These are phyloP conservation scores for Colossoma macropomum DNA, from an alignment of 2,113 vertebrate species.

Conservation along the genomic window DNA sequence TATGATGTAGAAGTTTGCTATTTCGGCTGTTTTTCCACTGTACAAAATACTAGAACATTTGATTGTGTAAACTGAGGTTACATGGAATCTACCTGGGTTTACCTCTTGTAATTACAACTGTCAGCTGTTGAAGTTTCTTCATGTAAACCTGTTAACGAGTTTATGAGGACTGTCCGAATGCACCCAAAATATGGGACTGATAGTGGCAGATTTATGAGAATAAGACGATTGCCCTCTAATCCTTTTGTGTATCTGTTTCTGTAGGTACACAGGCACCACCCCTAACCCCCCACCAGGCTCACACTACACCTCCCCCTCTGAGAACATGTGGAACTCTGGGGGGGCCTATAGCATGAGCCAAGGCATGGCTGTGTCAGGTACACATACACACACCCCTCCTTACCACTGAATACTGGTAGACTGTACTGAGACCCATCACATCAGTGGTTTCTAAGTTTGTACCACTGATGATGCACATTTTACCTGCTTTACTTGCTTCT, in stretches of 20 bases:
- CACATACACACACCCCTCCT: constrained; percentile 54
- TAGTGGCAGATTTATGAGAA: background rate
- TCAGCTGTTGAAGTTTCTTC: too few relatives aligned
- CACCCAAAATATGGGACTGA: too few relatives aligned
- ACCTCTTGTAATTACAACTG: too few relatives aligned
- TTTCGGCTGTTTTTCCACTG: too few relatives aligned
- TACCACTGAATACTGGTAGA: background rate
- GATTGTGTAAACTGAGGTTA: too few relatives aligned
- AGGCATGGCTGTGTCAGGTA: constrained; percentile 88
- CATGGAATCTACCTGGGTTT: too few relatives aligned
- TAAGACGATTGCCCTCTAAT: background rate
- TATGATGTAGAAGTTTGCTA: too few relatives aligned
- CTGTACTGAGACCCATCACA: too few relatives aligned
- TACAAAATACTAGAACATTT: too few relatives aligned
- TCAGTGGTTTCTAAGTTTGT: background rate
- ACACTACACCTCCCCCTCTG: constrained; percentile 91
- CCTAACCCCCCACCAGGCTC: constrained; percentile 91
- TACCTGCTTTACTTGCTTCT: too few relatives aligned
- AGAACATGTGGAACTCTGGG: constrained; percentile 94
- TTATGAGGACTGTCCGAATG: too few relatives aligned
- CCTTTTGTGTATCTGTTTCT: constrained; percentile 47
- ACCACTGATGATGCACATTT: background rate
- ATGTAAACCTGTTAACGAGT: too few relatives aligned
- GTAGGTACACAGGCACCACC: constrained; percentile 88
- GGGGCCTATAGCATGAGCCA: constrained; percentile 87